These are phyloP conservation scores for Ammodramus savannarum DNA, from an alignment of 2,113 vertebrate genomes.

Conservation along the genomic window DNA sequence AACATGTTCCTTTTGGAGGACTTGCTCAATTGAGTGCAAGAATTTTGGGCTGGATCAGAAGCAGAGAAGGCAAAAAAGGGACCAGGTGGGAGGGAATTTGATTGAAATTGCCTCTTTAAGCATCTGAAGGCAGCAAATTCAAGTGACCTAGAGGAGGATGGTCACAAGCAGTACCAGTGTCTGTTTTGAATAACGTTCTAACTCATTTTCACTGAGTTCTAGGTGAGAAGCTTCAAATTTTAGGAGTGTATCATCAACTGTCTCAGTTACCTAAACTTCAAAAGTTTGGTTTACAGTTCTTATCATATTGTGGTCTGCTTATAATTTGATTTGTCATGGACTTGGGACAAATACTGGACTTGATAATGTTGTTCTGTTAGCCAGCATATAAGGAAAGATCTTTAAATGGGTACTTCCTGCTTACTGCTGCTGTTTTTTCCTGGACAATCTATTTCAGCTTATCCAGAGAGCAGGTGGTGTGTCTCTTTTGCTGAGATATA, in stretches of 20 bases:
- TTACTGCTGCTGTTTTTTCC: not conserved
- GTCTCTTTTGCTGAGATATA: not conserved
- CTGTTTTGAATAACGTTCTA: not conserved
- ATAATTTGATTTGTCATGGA: not conserved
- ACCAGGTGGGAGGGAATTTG: not conserved
- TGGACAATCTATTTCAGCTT: not conserved
- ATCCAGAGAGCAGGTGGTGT: not conserved
- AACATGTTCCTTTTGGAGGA: not conserved
- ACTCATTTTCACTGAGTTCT: not conserved
- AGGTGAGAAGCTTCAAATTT: not conserved
- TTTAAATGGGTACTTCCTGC: not conserved
- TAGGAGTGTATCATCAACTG: not conserved
- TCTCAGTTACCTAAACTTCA: not conserved
- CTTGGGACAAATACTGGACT: not conserved
- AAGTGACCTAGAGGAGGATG: not conserved
- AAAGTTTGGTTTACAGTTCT: not conserved
- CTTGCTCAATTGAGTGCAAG: not conserved
- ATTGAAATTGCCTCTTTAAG: not conserved
- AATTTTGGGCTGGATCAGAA: not conserved
- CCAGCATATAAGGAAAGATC: not conserved
- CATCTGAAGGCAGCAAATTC: not conserved
- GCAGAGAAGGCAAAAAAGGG: not conserved
- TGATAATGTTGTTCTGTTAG: not conserved
- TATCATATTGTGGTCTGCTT: not conserved
- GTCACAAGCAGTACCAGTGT: not conserved